Percentiles rank a stretch among this genome's conserved stretches.
phyloP scores from a whole-genome alignment of 2,888 invertebrate species.

The Cephalotes varians region DNA sequence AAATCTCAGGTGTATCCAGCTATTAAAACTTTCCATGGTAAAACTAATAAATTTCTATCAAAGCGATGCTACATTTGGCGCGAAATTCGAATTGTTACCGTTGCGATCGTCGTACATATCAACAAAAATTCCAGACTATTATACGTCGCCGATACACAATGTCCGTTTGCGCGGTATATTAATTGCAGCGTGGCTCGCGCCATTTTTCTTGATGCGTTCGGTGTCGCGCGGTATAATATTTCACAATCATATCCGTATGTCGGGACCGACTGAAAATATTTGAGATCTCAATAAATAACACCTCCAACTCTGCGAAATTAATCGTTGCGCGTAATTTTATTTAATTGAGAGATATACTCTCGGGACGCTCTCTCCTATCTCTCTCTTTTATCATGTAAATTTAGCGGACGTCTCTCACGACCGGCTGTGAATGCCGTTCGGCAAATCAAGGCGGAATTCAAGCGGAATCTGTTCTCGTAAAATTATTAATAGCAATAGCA shows the following conservation, averaged over 20 bases:
- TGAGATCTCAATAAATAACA: conserved; percentile 25
- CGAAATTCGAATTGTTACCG: conserved; percentile 1
- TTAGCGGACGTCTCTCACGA: neutral
- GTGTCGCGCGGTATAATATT: conserved; percentile 13
- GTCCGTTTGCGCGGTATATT: conserved; percentile 17
- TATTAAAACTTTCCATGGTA: conserved; percentile 19
- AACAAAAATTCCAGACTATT: neutral
- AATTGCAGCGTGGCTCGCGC: conserved; percentile 23
- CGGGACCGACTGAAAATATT: conserved; percentile 25
- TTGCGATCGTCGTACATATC: neutral
- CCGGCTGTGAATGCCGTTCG: neutral
- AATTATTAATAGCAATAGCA: conserved; percentile 45
- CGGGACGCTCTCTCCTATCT: neutral
- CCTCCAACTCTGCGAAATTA: neutral
- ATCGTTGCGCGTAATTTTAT: conserved; percentile 41
- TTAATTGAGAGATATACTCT: conserved; percentile 12
- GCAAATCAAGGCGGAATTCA: conserved; percentile 2
- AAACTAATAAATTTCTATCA: conserved; percentile 47
- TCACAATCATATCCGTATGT: neutral
- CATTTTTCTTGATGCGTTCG: conserved; percentile 35
- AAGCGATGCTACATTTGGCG: neutral
- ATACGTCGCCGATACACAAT: neutral
- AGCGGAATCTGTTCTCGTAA: conserved; percentile 1
- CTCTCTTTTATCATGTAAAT: conserved; percentile 35
- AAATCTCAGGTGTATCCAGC: conserved; percentile 24